Base-by-base conservation (phyloP, 2,113 vertebrate species). In the Thermophis baileyi region DNA sequence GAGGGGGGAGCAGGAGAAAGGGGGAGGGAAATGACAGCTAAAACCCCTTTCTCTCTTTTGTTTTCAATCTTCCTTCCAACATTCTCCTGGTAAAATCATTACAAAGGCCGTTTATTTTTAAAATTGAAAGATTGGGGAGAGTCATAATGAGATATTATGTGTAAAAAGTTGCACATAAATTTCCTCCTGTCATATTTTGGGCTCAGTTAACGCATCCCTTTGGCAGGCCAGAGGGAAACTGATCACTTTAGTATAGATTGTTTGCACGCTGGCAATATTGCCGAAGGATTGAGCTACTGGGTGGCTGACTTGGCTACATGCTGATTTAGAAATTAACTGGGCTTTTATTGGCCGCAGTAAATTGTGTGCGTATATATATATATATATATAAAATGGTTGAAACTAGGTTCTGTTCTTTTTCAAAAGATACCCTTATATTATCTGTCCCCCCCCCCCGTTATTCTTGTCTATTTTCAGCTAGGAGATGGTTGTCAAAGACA, bases 181-280 rank as follows among this genome's bases (percentile, higher is more conserved):
- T 98, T 98, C 97, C 97, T 97, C 97, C 97, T 98, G 98, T 98
- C 98, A 98, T 98, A 98, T 98, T 98, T 98, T 98, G 98, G 97
- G 95, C 97, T 98, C 92, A 8, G 85, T 97, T 98, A 97, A 98
- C 96, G 94, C 97, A 97, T 98, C 97, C 96, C 97, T 94, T 98
- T 98, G 98, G 97, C 97, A 97, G 97, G 98, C 97, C 93, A 92
- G 96, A 97, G 97, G 96, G 96, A 97, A 97, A 97, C 94, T 98
- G 98, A 98, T 98, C 97, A 0, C 96, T 98, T 98, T 98, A 98
- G 98, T 98, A 98, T 98, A 98, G 98, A 98, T 98, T 98, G 97
- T 96, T 96, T 95, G 95, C 57, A 97, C 95, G 97, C 98, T 95
- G 96, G 95, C 98, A 98, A 98, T 98, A 98, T 98, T 98, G 98